Base-by-base conservation (phyloP, 1,140 invertebrate genomes). In the Campoletis sonorensis region DNA sequence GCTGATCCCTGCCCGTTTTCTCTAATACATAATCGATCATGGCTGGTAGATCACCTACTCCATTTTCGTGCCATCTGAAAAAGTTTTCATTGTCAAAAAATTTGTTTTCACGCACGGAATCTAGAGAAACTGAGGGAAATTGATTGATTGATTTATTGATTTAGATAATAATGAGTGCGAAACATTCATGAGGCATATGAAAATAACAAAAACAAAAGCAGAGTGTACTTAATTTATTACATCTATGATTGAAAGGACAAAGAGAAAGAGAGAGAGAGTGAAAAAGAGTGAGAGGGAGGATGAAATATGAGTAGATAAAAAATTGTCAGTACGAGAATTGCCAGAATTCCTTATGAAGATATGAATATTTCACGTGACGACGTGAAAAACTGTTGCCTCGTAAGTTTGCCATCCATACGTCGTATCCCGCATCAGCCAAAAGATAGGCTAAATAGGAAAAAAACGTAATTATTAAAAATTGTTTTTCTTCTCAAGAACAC, bases 351-450 rank as follows among this genome's bases (percentile, higher is more conserved):
- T 91, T 88, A 79, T 94, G 92, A n/a, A 86, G 91, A 27, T 87
- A 37, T 11, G 81, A 80, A 8, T 81, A 37, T 27, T 33, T 27
- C 72, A 68, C 77, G 68, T 94, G 94, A 15, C 89, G 88, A 64
- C 86, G 91, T 0, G 94, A 94, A 86, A 96, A 95, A 26, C 88
- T 90, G 82, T 94, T 96, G 0, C 95, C 95, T 79, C 96, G 91
- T 7, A 92, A 91, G 86, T 96, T 96, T 0, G 94, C 94, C 76
- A 96, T 85, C 95, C 95, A 96, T 0, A 97, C 96, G 86, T 97
- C 96, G 84, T 94, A 97, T 26, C 96, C 96, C 21, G 18, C 68
- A 18, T 71, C 68, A 71, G 68, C 68, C 11, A 71, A 71, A 33
- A 71, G 27, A 18, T 71, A 71, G 33, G 26, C 68, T 71, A 21